Percentiles rank a stretch among this genome's conserved stretches.
Evolutionary conservation across 2,888 invertebrate species (phyloP).

Genomic region (Seira sanloemensis): DNA sequence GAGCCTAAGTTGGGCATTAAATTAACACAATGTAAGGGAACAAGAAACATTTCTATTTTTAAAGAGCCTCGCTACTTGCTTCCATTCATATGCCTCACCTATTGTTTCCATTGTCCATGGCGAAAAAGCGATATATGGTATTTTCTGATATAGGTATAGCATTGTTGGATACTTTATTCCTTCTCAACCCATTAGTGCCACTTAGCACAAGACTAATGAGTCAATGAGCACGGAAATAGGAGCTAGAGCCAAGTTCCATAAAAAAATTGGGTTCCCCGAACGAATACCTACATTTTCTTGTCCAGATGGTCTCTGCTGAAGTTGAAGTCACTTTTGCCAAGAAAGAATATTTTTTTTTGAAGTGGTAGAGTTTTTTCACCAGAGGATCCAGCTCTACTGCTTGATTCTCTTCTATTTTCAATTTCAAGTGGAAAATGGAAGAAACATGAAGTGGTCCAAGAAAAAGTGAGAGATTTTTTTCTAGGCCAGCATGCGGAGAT

Average conservation of each 20-base stretch:
- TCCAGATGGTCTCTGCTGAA: background rate
- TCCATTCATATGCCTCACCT: background rate
- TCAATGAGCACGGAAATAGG: background rate
- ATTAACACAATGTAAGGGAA: background rate
- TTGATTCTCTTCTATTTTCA: background rate
- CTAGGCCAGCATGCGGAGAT: background rate
- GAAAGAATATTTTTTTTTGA: background rate
- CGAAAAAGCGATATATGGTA: too few relatives aligned
- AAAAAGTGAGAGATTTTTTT: background rate
- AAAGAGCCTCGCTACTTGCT: background rate
- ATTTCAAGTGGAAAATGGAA: background rate
- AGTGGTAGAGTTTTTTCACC: background rate
- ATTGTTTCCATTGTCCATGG: background rate
- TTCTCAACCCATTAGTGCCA: slow-evolving; percentile 33
- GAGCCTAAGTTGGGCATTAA: background rate
- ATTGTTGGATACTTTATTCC: background rate
- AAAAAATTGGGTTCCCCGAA: background rate
- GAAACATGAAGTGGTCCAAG: background rate
- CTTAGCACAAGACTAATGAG: slow-evolving; percentile 43
- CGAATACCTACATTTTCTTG: background rate
- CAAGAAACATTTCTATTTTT: background rate
- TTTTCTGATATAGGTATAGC: too few relatives aligned
- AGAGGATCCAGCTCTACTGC: background rate
- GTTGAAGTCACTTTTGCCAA: background rate
- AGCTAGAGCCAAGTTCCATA: background rate